Conservation (phyloP, 2,113 vertebrate genomes). For the Perognathus longimembris region DNA sequence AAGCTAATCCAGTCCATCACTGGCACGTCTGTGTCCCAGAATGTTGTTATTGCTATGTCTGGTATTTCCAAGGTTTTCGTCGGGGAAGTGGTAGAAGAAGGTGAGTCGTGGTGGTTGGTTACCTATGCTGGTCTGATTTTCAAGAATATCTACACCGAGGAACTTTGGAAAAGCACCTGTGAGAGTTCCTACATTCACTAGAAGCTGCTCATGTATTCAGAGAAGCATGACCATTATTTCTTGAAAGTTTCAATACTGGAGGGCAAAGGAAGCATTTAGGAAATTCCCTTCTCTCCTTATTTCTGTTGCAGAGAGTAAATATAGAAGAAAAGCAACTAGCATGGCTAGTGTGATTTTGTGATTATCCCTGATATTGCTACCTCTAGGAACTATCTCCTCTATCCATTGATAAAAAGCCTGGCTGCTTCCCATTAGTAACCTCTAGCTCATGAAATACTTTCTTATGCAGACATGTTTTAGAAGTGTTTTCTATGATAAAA, state of each 20-base stretch:
- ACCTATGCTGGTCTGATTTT: accelerated
- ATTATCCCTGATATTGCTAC: background rate
- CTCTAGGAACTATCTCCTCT: background rate
- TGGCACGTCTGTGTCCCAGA: slow-evolving; percentile 96
- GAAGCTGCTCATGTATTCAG: background rate
- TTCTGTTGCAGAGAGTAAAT: slow-evolving; percentile 25
- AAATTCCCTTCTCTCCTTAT: background rate
- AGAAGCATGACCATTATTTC: background rate
- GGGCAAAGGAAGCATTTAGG: background rate
- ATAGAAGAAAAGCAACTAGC: background rate
- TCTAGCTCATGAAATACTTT: background rate
- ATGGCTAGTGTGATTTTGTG: background rate
- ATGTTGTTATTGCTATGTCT: slow-evolving; percentile 96
- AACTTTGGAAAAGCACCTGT: background rate
- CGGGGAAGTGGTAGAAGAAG: slow-evolving; percentile 95
- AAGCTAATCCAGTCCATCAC: slow-evolving; percentile 99
- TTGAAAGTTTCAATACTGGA: slow-evolving; percentile 1
- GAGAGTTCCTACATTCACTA: background rate
- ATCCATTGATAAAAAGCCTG: background rate
- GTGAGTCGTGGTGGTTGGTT: slow-evolving; percentile 84
- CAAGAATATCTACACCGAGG: background rate
- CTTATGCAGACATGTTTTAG: slow-evolving; percentile 27
- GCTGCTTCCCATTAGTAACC: slow-evolving; percentile 18
- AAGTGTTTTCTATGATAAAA: slow-evolving; percentile 3
- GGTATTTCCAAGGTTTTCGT: slow-evolving; percentile 98